Evolutionary conservation across 2,113 vertebrate genomes (phyloP).

Genomic region (Myodes glareolus): DNA sequence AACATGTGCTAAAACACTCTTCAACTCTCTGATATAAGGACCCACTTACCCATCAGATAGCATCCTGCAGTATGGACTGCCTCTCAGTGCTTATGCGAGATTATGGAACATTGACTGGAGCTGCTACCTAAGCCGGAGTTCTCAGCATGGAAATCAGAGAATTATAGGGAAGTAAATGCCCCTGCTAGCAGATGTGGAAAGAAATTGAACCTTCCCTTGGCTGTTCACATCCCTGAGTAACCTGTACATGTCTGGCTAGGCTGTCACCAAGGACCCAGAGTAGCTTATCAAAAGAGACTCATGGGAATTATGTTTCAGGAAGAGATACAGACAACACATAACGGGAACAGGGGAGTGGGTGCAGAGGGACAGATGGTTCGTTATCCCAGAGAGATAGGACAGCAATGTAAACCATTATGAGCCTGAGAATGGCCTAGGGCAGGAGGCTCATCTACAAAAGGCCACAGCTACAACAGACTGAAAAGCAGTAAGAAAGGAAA

Average conservation of each 20-base stretch:
- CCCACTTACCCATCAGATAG: not conserved
- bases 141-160: not conserved
- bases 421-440: not conserved
- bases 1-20: not conserved
- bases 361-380: not conserved
- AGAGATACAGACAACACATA: not conserved
- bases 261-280: not conserved
- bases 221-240: no score
- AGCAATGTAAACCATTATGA: not conserved
- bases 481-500: not conserved
- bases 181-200: not conserved
- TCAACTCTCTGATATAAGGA: not conserved
- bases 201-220: not conserved
- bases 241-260: not conserved
- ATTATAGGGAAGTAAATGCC: not conserved
- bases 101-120: not conserved
- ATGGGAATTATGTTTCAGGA: not conserved
- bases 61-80: not conserved
- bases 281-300: not conserved
- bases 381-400: not conserved
- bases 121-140: not conserved
- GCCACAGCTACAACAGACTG: no score
- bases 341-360: no score
- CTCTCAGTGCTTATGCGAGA: not conserved
- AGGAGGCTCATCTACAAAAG: not conserved